phyloP scores from a whole-genome alignment of 2,797 vertebrate species.

The Lagodon rhomboides region DNA sequence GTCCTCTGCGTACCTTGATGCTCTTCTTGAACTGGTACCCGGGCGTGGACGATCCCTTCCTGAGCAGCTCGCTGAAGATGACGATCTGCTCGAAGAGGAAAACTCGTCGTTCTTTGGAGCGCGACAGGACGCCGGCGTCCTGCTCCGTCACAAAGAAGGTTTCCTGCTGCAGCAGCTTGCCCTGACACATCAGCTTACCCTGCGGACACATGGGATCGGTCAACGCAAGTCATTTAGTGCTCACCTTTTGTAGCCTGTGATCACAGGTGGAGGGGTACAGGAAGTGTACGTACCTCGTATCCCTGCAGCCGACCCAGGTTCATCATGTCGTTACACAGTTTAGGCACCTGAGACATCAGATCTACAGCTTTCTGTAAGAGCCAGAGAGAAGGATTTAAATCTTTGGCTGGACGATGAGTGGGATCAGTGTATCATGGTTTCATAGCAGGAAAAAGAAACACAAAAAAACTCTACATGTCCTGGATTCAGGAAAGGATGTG shows the following conservation, averaged over 20 bases:
- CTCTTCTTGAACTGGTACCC: slow-evolving; percentile 98
- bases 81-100: slow-evolving; percentile 99
- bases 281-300: slow-evolving; percentile 89
- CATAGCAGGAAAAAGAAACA: not conserved
- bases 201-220: slow-evolving; percentile 57
- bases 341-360: slow-evolving; percentile 99
- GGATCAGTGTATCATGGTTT: no score
- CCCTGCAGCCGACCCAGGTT: slow-evolving; percentile 97
- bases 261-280: not conserved
- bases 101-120: slow-evolving; percentile 96
- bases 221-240: not conserved
- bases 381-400: not conserved
- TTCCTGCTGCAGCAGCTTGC: slow-evolving; percentile 97
- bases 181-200: slow-evolving; percentile 97
- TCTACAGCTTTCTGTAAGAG: slow-evolving; percentile 93
- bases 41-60: slow-evolving; percentile 95
- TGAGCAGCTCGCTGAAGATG: slow-evolving; percentile 97
- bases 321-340: slow-evolving; percentile 99
- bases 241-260: not conserved
- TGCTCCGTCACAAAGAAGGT: slow-evolving; percentile 97
- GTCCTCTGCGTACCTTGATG: slow-evolving; percentile 90
- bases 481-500: not conserved
- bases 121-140: slow-evolving; percentile 92
- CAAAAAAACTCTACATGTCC: not conserved
- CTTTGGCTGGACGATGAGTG: not conserved